Conservation (phyloP, 2,113 vertebrate genomes). For the Madoqua kirkii region DNA sequence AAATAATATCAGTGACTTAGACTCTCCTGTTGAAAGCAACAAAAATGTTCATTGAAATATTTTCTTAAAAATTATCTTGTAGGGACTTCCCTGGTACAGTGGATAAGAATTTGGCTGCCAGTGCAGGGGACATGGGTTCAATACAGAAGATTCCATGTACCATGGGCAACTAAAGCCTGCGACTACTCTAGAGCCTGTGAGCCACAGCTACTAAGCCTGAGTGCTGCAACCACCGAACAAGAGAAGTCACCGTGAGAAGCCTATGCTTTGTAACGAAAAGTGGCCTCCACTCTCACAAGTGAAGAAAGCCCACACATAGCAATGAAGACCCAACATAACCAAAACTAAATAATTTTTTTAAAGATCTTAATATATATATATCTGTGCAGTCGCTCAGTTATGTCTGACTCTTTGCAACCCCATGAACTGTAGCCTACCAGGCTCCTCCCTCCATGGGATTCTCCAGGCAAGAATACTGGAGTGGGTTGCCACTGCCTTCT, state of each 20-base stretch:
- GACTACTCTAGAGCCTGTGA: neutral
- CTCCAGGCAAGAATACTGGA: too few relatives aligned
- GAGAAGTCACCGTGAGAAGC: neutral
- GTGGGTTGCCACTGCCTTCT: too few relatives aligned
- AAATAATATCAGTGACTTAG: neutral
- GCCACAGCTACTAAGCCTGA: neutral
- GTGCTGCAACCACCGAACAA: neutral
- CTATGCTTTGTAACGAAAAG: neutral
- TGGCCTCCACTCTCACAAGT: neutral
- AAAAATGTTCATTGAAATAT: neutral
- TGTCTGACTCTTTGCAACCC: too few relatives aligned
- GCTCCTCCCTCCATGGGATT: too few relatives aligned
- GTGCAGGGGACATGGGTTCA: neutral
- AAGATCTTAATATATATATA: neutral
- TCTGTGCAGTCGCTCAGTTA: too few relatives aligned
- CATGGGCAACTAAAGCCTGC: neutral
- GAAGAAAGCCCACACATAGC: neutral
- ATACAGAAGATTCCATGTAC: neutral
- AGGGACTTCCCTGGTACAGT: neutral
- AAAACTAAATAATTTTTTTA: neutral
- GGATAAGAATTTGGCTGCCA: neutral
- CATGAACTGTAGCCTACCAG: too few relatives aligned
- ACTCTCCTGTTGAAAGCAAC: neutral
- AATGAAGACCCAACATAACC: neutral
- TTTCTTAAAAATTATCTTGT: neutral